phyloP scores from a whole-genome alignment of 2,113 vertebrate species.

The Lophius piscatorius region DNA sequence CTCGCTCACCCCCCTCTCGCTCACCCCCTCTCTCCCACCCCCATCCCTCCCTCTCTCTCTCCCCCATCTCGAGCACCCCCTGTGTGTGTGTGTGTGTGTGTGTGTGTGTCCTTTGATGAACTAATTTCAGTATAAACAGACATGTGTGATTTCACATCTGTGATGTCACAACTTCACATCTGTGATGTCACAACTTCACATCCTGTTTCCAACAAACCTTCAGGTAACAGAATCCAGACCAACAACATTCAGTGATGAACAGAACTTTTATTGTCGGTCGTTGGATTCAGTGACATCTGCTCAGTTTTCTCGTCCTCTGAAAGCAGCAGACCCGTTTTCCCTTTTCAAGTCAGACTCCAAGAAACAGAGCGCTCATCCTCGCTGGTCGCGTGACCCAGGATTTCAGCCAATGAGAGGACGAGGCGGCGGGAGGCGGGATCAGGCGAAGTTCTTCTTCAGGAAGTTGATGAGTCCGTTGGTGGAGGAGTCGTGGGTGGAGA shows the following conservation, averaged over 20 bases:
- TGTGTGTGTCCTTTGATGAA: too few species aligned
- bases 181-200: too few species aligned
- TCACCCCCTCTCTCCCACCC: too few species aligned
- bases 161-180: too few species aligned
- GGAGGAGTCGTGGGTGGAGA: constrained; percentile 92
- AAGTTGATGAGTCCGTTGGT: constrained; percentile 96
- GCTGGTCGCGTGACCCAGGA: not conserved
- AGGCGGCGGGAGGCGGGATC: constrained; percentile 36
- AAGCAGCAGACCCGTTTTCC: not conserved
- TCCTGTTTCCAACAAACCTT: too few species aligned
- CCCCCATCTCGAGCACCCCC: too few species aligned
- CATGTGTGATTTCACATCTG: too few species aligned
- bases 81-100: too few species aligned
- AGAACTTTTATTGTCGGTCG: constrained; percentile 63
- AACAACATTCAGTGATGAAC: constrained; percentile 38
- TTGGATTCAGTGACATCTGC: constrained; percentile 40
- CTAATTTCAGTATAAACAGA: too few species aligned
- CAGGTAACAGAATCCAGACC: not conserved
- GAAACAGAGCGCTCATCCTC: constrained; percentile 60
- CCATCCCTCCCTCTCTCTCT: too few species aligned
- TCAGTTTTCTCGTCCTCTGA: not conserved
- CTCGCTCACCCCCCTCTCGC: too few species aligned
- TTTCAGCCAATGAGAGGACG: constrained; percentile 30
- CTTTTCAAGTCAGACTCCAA: constrained; percentile 21
- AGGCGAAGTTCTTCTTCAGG: constrained; percentile 90